Evolutionary conservation across 2,888 invertebrate species (phyloP), one percentile per base, ranked within the genome.

Genomic region (Sycophila texana): DNA sequence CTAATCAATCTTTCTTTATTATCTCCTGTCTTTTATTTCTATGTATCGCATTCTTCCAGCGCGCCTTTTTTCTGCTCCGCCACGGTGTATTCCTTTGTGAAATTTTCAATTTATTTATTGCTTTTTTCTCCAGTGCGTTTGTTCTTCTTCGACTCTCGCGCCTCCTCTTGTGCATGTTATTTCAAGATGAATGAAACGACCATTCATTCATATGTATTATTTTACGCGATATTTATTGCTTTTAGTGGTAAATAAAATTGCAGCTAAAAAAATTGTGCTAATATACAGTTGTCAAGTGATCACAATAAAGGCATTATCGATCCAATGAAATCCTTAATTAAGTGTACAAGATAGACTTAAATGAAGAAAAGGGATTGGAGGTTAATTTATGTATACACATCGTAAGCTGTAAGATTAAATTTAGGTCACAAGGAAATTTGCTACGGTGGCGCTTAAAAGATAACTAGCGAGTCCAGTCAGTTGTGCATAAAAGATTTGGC

Each of bases 101-200:
- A 74, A 78, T 82, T 81, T 81, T 79, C 79, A 74, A 79, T 79
- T 79, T 79, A 76, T 77, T 75, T 77, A 77, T 81, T 81, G 63
- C 74, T 71, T 71, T 74, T 74, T 79, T 74, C 74, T 66, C 14
- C 57, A 14, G 30, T 20, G 49, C 74, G 65, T 79, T 70, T 63
- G 74, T 70, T 71, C 30, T 58, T 26, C 70, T 71, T 79, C 57
- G 39, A 79, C 70, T 71, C 73, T 10, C 51, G 61, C 68, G 51
- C 61, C 57, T 66, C 66, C 57, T 67, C 49, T 68, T 47, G 14
- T 16, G 63, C 63, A 70, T n/a, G n/a, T n/a, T n/a, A n/a, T 71
- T 77, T 73, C 77, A 70, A 70, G 70, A 74, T 74, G 74, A 79
- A 79, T 74, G 74, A 20, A 74, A 5, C 14, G 47, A 63, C 1